Conservation (phyloP, 2,888 invertebrate genomes). For the Drosophila kuntzei region DNA sequence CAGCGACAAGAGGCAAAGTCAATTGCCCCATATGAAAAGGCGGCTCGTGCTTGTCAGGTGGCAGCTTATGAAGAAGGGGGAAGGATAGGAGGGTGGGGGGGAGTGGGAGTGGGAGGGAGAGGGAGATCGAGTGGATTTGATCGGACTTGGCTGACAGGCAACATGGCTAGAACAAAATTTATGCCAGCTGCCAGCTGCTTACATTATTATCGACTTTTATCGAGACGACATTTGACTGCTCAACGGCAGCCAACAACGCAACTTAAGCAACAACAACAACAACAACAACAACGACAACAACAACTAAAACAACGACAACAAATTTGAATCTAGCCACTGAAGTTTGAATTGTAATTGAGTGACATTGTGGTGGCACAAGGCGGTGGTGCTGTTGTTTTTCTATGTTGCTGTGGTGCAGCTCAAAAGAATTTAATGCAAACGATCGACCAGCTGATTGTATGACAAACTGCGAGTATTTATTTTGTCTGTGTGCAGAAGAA, state of each 20-base stretch:
- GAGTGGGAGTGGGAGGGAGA: slow-evolving; percentile 5
- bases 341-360: slow-evolving; percentile 42
- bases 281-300: slow-evolving; percentile 5
- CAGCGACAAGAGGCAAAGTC: slow-evolving; percentile 19
- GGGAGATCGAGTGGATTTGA: slow-evolving; percentile 16
- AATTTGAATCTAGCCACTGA: slow-evolving; percentile 41
- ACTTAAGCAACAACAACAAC: slow-evolving; percentile 1
- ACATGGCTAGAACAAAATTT: slow-evolving; percentile 69
- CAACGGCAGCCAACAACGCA: slow-evolving; percentile 37
- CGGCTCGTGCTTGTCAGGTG: slow-evolving; percentile 53
- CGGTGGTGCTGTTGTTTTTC: slow-evolving; percentile 13
- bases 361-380: slow-evolving; percentile 37
- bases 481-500: slow-evolving; percentile 18
- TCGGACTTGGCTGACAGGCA: slow-evolving; percentile 53
- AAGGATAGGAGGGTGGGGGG: neutral
- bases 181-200: slow-evolving; percentile 70
- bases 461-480: slow-evolving; percentile 25
- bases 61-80: neutral
- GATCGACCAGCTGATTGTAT: slow-evolving; percentile 31
- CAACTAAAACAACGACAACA: slow-evolving; percentile 13
- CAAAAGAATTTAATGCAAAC: slow-evolving; percentile 25
- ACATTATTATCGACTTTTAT: slow-evolving; percentile 75
- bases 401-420: slow-evolving; percentile 12
- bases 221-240: slow-evolving; percentile 75
- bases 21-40: slow-evolving; percentile 53